Base-by-base conservation (phyloP, 2,888 invertebrate genomes). In the Ectemnius lituratus region DNA sequence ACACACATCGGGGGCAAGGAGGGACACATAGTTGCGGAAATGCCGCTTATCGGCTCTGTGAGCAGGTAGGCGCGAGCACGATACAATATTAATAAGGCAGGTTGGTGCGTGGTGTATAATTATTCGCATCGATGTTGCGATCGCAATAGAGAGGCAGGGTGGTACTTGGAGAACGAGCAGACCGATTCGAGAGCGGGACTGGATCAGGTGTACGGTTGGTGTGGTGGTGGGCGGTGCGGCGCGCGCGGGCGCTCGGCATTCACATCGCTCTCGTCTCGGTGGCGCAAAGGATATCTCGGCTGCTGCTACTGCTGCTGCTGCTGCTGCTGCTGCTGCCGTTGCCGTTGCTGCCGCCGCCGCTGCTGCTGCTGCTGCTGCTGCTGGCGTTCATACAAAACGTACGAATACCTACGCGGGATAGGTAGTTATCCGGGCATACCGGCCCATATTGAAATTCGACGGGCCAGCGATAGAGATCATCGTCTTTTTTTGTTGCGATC, bases 391-490 rank as follows among this genome's bases (percentile, higher is more conserved):
- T 80, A 84, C 76, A 71, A 75, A 82, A 74, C 76, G 75, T 81
- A 81, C 83, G 81, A 83, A 85, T 77, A 76, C 73, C 75, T 67
- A 49, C 62, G 59, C 63, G 82, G 66, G 72, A 71, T 85, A 84
- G 80, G 80, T 85, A 78, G 78, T 84, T 84, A 80, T 82, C 74
- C 85, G 82, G 82, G 82, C 77, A 74, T 84, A 65, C 69, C 84
- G 73, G 75, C 47, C 76, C 69, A 83, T 86, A 88, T 88, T 88
- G 88, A 88, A 88, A 87, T 88, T 88, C 86, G 86, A 84, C 84
- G 85, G 84, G 80, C 85, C 83, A 79, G 80, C 81, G 84, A 85
- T 82, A 79, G 79, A 80, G 81, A 85, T 85, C 81, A 81, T 81
- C 83, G 82, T 80, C 78, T 82, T 85, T 79, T 78, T 85, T 85